Conservation (phyloP, 1,140 invertebrate genomes). For the Fopius arisanus region DNA sequence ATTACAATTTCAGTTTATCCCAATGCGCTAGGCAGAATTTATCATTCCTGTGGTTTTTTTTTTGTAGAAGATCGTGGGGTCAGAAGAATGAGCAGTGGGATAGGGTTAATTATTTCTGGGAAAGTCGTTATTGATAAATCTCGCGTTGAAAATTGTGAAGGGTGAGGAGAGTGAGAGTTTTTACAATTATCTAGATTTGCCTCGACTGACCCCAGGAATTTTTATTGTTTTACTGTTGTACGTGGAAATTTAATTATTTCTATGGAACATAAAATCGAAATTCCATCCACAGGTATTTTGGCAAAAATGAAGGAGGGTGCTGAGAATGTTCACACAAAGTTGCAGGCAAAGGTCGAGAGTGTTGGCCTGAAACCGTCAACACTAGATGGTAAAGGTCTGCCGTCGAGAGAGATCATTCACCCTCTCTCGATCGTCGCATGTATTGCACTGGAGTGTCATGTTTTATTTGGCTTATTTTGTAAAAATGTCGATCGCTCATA, state of each 20-base stretch:
- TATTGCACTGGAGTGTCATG: background rate
- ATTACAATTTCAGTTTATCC: no score
- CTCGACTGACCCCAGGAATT: background rate
- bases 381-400: slow-evolving; percentile 71
- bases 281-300: slow-evolving; percentile 77
- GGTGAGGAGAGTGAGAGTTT: no score
- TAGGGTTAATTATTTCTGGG: no score
- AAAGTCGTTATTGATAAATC: no score
- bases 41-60: no score
- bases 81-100: no score
- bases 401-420: slow-evolving; percentile 7
- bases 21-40: no score
- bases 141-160: no score
- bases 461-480: slow-evolving; percentile 18
- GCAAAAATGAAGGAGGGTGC: slow-evolving; percentile 97
- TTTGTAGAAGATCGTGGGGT: no score
- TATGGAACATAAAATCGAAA: slow-evolving; percentile 23
- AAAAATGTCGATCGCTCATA: background rate
- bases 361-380: slow-evolving; percentile 67
- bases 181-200: no score
- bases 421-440: background rate
- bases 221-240: background rate
- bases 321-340: slow-evolving; percentile 90
- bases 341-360: slow-evolving; percentile 91
- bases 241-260: background rate